Evolutionary conservation across 2,888 invertebrate species (phyloP), one percentile per base, ranked within the genome.

Genomic region (Ophioninae sp.): DNA sequence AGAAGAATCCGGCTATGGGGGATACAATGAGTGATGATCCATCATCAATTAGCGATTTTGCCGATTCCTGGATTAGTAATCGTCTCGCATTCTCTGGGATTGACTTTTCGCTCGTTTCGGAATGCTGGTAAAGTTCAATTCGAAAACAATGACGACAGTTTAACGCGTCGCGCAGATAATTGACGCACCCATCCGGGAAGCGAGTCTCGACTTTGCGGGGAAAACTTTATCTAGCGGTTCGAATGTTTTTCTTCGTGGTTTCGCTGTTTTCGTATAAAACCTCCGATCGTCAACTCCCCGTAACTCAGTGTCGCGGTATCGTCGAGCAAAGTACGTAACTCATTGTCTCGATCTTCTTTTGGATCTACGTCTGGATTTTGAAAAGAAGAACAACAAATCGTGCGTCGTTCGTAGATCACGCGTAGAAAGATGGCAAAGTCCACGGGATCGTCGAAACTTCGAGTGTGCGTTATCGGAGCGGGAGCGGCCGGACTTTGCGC

Each of bases 401-500:
- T n/a, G n/a, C n/a, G n/a, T n/a, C 8, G 65, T 44, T 57, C 77
- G 70, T 81, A 59, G 72, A 76, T 39, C 1, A 41, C 65, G 59
- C 13, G 13, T 69, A 57, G 17, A n/a, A 17, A 84, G 79, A 84
- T 84, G 84, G 79, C 69, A 7, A 61, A 78, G 30, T 59, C n/a
- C 0, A n/a, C 21, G 44, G 57, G 20, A 61, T 13, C n/a, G 13
- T 20, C 61, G 59, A 84, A 73, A 79, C 72, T 92, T 90, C 92
- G 93, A 81, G 94, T 95, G 0, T 95, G 95, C 88, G 95, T 97
- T 61, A 94, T 97, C 67, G 97, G 97, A 0, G 96, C 96, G 0
- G 97, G 97, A 0, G 96, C 96, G 39, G 95, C 96, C 0, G 97
- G 97, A 0, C 92, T 97, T 17, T 95, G 94, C 68, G 94, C 95